Evolutionary conservation across 2,888 invertebrate genomes (phyloP), one percentile per base, ranked within the genome.

Genomic region (Scaptomyza cyrtandrae): DNA sequence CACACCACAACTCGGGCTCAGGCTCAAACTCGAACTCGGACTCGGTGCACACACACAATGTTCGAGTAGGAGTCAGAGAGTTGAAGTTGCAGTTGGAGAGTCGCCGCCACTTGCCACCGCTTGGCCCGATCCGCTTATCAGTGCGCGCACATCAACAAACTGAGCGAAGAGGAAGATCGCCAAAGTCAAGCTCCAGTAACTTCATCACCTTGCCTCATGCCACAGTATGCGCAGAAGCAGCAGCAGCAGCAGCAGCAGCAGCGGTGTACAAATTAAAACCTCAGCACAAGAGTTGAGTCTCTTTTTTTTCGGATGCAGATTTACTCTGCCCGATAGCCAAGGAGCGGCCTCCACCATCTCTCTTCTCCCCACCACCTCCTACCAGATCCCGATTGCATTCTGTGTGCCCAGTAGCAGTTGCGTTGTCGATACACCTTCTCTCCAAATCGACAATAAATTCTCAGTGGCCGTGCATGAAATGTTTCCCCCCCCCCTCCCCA

Each of bases 341-440:
- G 64, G 57, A 76, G 61, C 73, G 64, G 60, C 64, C 49, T 61
- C n/a, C 37, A 13, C 29, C 45, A 27, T 11, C 0, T 31, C 14
- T 53, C n/a, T 14, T 29, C 5, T 7, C 6, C 19, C 29, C 6
- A 7, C 33, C 39, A 6, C 19, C 41, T 24, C 9, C n/a, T 6
- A 13, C 45, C 48, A 11, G 14, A n/a, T 27, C 48, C 64, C 59
- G 46, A 57, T 52, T 67, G 75, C 67, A 77, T 77, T 68, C 69
- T 91, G 90, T 92, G 41, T 41, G 91, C 91, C 91, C 91, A 90
- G 91, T 92, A 92, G 91, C 91, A 90, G 88, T 91, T 90, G 88
- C 89, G 77, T 90, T 90, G 91, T 91, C 91, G 91, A 91, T 92
- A 91, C 91, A 89, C 88, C 89, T 91, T 91, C 90, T 88, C 87